A percentile compares a stretch with the other conserved stretches of the same genome.
These are phyloP conservation scores for Trachythela sp. DNA, from an alignment of 64 coral and sea anemone genomes.

Conservation along the genomic window DNA sequence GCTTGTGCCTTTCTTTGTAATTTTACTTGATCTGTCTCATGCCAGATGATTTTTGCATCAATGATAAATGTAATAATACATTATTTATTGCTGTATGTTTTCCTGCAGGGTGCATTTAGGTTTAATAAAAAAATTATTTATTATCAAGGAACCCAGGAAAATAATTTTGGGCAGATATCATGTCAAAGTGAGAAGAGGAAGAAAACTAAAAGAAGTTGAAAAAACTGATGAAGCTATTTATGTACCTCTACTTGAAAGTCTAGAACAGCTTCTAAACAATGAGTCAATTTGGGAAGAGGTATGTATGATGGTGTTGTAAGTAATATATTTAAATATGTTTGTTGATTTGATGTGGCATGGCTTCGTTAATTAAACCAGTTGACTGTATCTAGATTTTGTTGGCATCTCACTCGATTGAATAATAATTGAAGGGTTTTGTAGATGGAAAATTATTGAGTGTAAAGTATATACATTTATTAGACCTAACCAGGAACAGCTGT, in stretches of 20 bases:
- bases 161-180: background rate
- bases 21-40: too few relatives aligned
- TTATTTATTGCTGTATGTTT: background rate
- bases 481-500: too few relatives aligned
- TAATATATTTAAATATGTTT: background rate
- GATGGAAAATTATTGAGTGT: too few relatives aligned
- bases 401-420: too few relatives aligned
- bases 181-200: background rate
- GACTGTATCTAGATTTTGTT: too few relatives aligned
- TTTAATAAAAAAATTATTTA: background rate
- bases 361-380: background rate
- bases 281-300: background rate
- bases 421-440: too few relatives aligned
- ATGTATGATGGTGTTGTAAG: background rate
- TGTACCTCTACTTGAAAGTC: background rate
- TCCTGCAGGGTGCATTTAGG: background rate
- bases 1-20: too few relatives aligned
- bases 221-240: background rate
- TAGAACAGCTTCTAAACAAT: background rate
- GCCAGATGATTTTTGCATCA: too few relatives aligned
- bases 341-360: background rate
- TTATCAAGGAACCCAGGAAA: background rate
- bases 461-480: too few relatives aligned
- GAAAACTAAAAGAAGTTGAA: background rate
- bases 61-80: background rate